These are phyloP conservation scores for Phyllotreta striolata DNA, from an alignment of 2,888 invertebrate species.

Conservation along the genomic window DNA sequence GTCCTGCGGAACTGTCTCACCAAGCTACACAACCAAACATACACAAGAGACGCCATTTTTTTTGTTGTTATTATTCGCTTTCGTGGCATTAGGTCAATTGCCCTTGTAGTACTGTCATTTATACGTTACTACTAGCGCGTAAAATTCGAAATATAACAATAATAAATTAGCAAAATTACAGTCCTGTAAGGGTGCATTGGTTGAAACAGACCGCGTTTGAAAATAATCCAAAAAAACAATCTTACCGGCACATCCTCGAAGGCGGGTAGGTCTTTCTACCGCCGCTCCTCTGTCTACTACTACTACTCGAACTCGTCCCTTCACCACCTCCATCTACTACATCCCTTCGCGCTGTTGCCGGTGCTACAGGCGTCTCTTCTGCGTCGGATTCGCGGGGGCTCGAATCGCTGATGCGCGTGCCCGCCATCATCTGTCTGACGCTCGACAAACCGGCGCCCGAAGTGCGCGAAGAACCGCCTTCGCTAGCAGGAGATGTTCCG, in stretches of 20 bases:
- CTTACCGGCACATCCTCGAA: constrained; percentile 49
- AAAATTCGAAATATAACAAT: too few species aligned
- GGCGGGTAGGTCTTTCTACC: constrained; percentile 57
- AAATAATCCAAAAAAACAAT: constrained; percentile 39
- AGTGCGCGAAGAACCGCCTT: constrained; percentile 47
- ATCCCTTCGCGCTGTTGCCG: not conserved
- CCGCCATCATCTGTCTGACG: constrained; percentile 61
- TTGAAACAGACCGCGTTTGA: constrained; percentile 3
- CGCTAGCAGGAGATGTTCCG: constrained; percentile 49
- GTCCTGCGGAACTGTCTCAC: constrained; percentile 49
- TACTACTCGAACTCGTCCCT: not conserved
- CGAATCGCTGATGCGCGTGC: constrained; percentile 59
- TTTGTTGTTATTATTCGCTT: too few species aligned
- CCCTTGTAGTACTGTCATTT: too few species aligned
- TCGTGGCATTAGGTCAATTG: too few species aligned
- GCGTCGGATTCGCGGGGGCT: constrained; percentile 53
- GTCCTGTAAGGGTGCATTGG: not conserved
- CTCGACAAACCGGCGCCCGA: constrained; percentile 53
- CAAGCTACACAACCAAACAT: constrained; percentile 38
- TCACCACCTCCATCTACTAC: constrained; percentile 5
- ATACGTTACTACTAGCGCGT: too few species aligned
- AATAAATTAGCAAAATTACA: constrained; percentile 11
- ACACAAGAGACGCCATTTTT: too few species aligned
- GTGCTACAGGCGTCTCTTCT: too few species aligned
- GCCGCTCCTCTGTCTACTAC: constrained; percentile 42